Conservation (phyloP, 2,888 invertebrate genomes). For the Polydrusus tereticollis region DNA sequence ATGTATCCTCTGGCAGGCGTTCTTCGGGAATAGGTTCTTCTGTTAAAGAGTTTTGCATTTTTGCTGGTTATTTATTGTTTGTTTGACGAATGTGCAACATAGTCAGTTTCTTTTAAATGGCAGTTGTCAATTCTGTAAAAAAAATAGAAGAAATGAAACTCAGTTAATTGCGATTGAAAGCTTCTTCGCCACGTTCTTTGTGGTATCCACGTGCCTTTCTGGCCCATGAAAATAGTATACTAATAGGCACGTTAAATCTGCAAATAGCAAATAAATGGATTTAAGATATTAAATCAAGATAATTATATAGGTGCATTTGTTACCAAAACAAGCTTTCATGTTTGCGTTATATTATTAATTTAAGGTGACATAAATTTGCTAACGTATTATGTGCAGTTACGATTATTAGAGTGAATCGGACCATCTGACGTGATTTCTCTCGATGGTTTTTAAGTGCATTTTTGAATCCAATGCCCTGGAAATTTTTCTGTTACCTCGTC, state of each 20-base stretch:
- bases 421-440: conserved; percentile 1
- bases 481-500: conserved; percentile 5
- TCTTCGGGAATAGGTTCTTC: neutral
- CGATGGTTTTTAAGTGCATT: neutral
- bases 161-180: too few species aligned
- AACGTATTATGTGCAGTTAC: neutral
- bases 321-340: neutral
- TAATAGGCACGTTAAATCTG: neutral
- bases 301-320: too few species aligned
- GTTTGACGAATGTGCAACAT: neutral
- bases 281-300: neutral
- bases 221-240: too few species aligned
- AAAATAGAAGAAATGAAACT: neutral
- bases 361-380: conserved; percentile 1
- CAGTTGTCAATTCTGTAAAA: neutral
- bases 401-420: conserved; percentile 14
- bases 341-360: neutral
- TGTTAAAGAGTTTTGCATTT: neutral
- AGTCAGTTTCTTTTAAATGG: neutral
- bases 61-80: neutral
- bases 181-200: too few species aligned
- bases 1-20: neutral
- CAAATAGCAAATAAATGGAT: too few species aligned
- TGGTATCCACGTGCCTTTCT: too few species aligned
- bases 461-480: conserved; percentile 11